Evolutionary conservation across 2,888 invertebrate genomes (phyloP), one percentile per base, ranked within the genome.

Genomic region (Dicycla oo): DNA sequence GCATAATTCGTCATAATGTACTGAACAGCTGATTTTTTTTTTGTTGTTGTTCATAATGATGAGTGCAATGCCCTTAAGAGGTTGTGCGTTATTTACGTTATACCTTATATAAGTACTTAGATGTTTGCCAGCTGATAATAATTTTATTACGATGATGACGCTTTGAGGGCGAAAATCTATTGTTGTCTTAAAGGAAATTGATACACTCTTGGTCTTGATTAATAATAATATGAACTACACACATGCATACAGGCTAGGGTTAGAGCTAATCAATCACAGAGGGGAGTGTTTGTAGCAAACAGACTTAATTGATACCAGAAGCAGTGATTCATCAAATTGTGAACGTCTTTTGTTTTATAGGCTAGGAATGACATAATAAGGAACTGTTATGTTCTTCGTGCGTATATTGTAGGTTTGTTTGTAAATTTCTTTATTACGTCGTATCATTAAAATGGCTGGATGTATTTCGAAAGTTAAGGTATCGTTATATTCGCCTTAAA

Each of bases 261-360:
- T 62, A 63, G 47, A 64, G 13, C 4, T 72, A 57, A 81, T 79
- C 79, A 64, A 82, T 79, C 82, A 81, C 18, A 26, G 2, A 13
- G 4, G 26, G 10, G 38, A 74, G 45, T 68, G 73, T 81, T 77
- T 57, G 62, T 40, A 7, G 60, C 23, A 81, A 72, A 64, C 67
- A 67, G 30, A 43, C 43, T 18, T 77, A 77, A 81, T 79, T 77
- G 72, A 65, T 72, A 61, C 26, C 47, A 69, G 43, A 40, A 30
- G 23, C 43, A 67, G 57, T 81, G 72, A 79, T 34, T 77, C 57
- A 77, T 67, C 61, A 61, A 26, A 47, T 26, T 43, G 18, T 15
- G 38, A 45, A 6, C 20, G 7, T 57, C 23, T 34, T 63, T 69
- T 60, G 45, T 63, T 53, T 61, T 6, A 11, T 4, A 34, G 34